A percentile compares a stretch with the other conserved stretches of the same genome.
phyloP scores from a whole-genome alignment of 2,797 vertebrate genomes.

The Delichon dasypus region DNA sequence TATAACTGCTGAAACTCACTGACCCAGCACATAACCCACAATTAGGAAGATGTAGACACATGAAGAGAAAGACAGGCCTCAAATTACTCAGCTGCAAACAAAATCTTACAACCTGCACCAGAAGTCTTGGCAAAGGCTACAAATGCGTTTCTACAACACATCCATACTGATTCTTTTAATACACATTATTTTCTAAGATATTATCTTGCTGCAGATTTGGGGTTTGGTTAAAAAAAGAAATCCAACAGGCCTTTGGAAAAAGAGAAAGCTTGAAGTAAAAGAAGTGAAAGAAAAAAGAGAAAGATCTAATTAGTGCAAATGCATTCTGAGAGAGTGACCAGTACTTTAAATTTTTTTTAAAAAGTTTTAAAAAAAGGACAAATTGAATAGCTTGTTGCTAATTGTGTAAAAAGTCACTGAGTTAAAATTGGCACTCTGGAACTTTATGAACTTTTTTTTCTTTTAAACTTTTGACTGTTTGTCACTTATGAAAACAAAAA shows the following conservation, averaged over 20 bases:
- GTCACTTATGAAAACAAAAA: neutral
- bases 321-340: neutral
- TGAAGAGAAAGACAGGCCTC: neutral
- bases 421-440: neutral
- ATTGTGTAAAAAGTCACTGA: neutral
- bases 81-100: neutral
- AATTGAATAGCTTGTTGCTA: neutral
- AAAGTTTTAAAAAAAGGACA: neutral
- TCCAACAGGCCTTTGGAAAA: neutral
- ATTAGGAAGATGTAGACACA: neutral
- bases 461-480: neutral
- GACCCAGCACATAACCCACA: neutral
- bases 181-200: neutral
- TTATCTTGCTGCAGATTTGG: neutral
- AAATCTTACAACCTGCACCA: neutral
- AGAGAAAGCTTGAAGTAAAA: neutral
- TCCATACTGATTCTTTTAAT: neutral
- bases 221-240: neutral
- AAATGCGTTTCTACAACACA: neutral
- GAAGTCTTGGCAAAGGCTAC: neutral
- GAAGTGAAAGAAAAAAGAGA: neutral
- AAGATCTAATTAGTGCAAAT: neutral
- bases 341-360: neutral
- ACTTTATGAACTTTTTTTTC: neutral
- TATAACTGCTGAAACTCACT: neutral